These are phyloP conservation scores for Pampus argenteus DNA, from an alignment of 2,797 vertebrate species.

Conservation along the genomic window DNA sequence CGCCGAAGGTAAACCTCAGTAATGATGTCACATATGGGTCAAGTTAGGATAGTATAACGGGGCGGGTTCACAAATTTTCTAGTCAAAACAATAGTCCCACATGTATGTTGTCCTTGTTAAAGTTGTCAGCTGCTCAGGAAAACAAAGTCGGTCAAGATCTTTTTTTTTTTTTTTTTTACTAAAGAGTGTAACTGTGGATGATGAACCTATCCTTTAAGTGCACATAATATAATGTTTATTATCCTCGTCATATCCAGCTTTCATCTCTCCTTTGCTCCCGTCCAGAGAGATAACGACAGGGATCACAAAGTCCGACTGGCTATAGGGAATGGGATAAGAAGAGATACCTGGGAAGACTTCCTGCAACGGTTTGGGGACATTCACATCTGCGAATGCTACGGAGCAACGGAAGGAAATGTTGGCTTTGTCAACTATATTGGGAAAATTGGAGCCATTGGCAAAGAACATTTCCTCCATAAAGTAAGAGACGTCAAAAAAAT, in stretches of 20 bases:
- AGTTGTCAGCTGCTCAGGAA: too few relatives aligned
- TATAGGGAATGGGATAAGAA: slow-evolving; percentile 87
- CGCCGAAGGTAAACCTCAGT: slow-evolving; percentile 82
- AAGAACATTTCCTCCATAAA: slow-evolving; percentile 82
- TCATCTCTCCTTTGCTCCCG: not conserved
- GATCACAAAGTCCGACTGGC: slow-evolving; percentile 88
- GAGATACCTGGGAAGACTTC: slow-evolving; percentile 89
- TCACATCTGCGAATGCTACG: slow-evolving; percentile 87
- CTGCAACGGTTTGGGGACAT: slow-evolving; percentile 87
- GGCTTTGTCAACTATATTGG: slow-evolving; percentile 88
- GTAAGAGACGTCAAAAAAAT: too few relatives aligned
- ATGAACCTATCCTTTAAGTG: too few relatives aligned
- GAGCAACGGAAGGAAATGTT: slow-evolving; percentile 89
- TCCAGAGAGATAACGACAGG: slow-evolving; percentile 85
- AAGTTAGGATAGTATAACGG: not conserved
- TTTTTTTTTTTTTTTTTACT: too few relatives aligned
- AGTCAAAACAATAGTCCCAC: too few relatives aligned
- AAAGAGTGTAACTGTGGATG: too few relatives aligned
- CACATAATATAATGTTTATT: not conserved
- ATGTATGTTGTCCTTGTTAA: too few relatives aligned
- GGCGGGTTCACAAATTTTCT: too few relatives aligned
- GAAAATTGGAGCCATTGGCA: slow-evolving; percentile 89
- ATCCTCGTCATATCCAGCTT: not conserved
- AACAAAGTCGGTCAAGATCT: too few relatives aligned
- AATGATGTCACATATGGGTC: not conserved